phyloP scores from a whole-genome alignment of 2,888 invertebrate species.

The Rotaria macrura region DNA sequence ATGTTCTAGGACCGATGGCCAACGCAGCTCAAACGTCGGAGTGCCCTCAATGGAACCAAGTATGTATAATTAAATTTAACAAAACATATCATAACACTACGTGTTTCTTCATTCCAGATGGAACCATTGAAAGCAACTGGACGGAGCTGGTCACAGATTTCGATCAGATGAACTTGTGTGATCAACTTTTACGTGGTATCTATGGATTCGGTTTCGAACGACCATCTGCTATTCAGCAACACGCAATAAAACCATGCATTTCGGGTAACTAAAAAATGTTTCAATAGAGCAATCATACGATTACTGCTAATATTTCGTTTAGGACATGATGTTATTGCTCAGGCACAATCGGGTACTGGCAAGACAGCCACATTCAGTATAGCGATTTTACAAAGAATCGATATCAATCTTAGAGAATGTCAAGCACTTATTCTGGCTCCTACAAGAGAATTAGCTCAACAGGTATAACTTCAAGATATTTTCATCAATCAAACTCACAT shows the following conservation, averaged over 20 bases:
- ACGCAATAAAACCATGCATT: conserved; percentile 35
- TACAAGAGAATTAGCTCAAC: conserved; percentile 96
- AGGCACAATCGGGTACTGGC: conserved; percentile 98
- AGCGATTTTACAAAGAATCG: conserved; percentile 71
- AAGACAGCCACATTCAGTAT: conserved; percentile 99
- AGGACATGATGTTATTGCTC: too few species aligned
- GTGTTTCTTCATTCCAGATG: too few species aligned
- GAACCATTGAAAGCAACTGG: too few species aligned
- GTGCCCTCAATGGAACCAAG: too few species aligned
- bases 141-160: neutral
- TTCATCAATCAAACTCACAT: neutral
- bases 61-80: too few species aligned
- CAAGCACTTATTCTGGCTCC: conserved; percentile 98
- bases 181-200: conserved; percentile 27
- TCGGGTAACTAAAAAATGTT: neutral
- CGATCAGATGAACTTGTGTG: conserved; percentile 29
- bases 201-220: conserved; percentile 32
- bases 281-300: neutral
- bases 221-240: conserved; percentile 33
- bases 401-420: conserved; percentile 72
- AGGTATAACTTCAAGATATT: conserved; percentile 73
- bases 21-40: too few species aligned
- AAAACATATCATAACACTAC: too few species aligned
- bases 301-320: neutral
- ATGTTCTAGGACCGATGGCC: too few species aligned